A percentile compares a stretch with the other conserved stretches of the same genome.
Evolutionary conservation across 2,888 invertebrate species (phyloP).

Genomic region (Tenthredo livida): DNA sequence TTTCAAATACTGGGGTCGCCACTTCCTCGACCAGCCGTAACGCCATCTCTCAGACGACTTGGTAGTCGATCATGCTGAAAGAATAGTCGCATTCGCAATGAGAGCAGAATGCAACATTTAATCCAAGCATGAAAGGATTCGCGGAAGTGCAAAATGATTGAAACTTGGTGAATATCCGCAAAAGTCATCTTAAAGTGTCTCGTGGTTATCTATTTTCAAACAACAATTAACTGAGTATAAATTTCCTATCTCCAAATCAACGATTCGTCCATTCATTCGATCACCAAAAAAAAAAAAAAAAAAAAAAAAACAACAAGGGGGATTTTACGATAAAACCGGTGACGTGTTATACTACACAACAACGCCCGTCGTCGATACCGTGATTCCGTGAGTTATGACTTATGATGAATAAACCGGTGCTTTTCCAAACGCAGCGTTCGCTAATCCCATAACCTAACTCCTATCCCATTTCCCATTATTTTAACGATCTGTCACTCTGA

Average conservation of each 20-base stretch:
- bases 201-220: not conserved
- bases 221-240: not conserved
- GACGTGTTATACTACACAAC: not conserved
- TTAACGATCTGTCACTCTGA: not conserved
- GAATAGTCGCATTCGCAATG: not conserved
- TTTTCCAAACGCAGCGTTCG: not conserved
- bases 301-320: not conserved
- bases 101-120: too few species aligned
- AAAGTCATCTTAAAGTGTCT: not conserved
- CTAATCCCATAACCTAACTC: not conserved
- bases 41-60: not conserved
- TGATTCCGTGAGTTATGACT: not conserved
- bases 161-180: not conserved
- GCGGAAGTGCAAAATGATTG: not conserved
- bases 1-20: not conserved
- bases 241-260: not conserved
- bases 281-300: not conserved
- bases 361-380: not conserved
- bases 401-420: not conserved
- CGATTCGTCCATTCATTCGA: not conserved
- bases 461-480: not conserved
- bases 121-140: too few species aligned
- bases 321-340: not conserved
- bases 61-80: not conserved
- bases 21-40: not conserved